These are phyloP conservation scores for Drosophila flavopinicola DNA, from an alignment of 2,888 invertebrate species.

Conservation along the genomic window DNA sequence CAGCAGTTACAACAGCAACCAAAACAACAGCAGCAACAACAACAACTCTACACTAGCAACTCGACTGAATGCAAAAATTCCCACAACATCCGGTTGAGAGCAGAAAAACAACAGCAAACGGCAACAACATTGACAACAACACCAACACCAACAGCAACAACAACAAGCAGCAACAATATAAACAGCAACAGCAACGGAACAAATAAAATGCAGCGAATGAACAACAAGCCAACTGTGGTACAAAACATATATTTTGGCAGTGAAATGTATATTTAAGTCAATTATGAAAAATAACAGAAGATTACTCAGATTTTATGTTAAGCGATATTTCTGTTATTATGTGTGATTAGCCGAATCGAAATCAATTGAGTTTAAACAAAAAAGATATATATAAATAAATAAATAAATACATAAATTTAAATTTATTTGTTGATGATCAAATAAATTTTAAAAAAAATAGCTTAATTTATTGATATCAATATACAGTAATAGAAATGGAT, in stretches of 20 bases:
- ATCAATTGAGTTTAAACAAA: too few relatives aligned
- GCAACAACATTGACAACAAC: slow-evolving; percentile 39
- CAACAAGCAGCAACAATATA: slow-evolving; percentile 33
- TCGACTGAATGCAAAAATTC: slow-evolving; percentile 75
- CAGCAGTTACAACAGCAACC: slow-evolving; percentile 17
- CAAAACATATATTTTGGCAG: background rate
- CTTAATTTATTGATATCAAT: too few relatives aligned
- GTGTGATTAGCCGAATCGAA: too few relatives aligned
- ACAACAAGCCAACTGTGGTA: slow-evolving; percentile 46
- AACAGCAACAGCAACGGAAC: slow-evolving; percentile 63
- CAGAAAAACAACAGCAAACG: slow-evolving; percentile 56
- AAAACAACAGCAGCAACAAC: slow-evolving; percentile 15
- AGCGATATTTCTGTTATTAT: too few relatives aligned
- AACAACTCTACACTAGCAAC: slow-evolving; percentile 38
- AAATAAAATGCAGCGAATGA: slow-evolving; percentile 64
- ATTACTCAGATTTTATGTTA: too few relatives aligned
- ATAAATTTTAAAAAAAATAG: too few relatives aligned
- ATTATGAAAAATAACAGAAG: background rate
- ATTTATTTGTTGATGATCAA: too few relatives aligned
- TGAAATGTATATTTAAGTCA: background rate
- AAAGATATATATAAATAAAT: too few relatives aligned
- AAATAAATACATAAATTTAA: too few relatives aligned
- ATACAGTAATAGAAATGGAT: too few relatives aligned
- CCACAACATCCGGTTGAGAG: slow-evolving; percentile 78
- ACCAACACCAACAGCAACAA: slow-evolving; percentile 22